Base-by-base conservation (phyloP, 2,888 invertebrate species). In the Microplitis manilae region DNA sequence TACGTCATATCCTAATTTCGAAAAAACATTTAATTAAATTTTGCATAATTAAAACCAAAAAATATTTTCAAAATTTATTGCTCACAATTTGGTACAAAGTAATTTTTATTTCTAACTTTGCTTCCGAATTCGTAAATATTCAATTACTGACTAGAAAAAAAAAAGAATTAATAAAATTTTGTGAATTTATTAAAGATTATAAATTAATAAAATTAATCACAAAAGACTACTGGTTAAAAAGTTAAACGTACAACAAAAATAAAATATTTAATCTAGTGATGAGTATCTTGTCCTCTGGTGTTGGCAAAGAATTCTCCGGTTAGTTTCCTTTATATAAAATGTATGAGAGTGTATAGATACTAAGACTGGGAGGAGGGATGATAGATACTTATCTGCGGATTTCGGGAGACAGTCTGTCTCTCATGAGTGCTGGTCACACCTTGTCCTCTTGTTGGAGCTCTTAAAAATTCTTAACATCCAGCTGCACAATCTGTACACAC, bases 391-490 rank as follows among this genome's bases (percentile, higher is more conserved):
- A 88, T 88, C 88, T 81, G 79, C 70, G 79, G 79, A 79, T 79
- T 77, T 77, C 78, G 81, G 83, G 86, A 87, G 88, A 88, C 88
- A 85, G 86, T 85, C 86, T 81, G 88, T 87, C 88, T 88, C 85
- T 84, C 82, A 82, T 71, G 81, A 81, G 68, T 69, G 60, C 73
- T 62, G 50, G 70, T 78, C 78, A 77, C 76, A 76, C 73, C 74
- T 75, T 67, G 38, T 39, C 50, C 13, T 50, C 50, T 50, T 50
- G 50, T 60, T 30, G 30, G 13, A 9, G 17, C 50, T n/a, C 60
- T 39, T 20, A 38, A 62, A 15, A 71, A 15, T 62, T 61, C 62
- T 20, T 39, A 60, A 60, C 20, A 70, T 13, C 50, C 62, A 71
- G 39, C 50, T 71, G 39, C 30, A n/a, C 39, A 30, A 38, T 38